A percentile compares a stretch with the other conserved stretches of the same genome.
Conservation (phyloP, 2,888 invertebrate species). For the Micropterix aruncella region DNA sequence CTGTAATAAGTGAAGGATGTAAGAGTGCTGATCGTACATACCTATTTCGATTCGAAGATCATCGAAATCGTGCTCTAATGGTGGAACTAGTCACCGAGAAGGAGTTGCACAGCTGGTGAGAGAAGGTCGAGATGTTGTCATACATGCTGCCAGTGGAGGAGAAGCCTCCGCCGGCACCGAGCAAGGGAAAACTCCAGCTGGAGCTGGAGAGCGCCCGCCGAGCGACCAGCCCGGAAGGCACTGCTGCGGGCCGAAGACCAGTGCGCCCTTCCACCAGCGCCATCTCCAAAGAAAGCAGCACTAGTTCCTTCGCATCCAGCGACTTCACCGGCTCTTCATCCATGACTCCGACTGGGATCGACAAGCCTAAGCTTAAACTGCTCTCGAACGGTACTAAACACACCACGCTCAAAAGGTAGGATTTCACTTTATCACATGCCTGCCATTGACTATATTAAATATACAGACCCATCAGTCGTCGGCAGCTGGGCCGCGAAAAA, state of each 20-base stretch:
- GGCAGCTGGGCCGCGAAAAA: too few species aligned
- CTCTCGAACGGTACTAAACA: slow-evolving; percentile 57
- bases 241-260: slow-evolving; percentile 18
- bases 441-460: too few species aligned
- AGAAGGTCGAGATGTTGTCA: slow-evolving; percentile 65
- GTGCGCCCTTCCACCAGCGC: slow-evolving; percentile 16
- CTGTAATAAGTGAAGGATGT: too few species aligned
- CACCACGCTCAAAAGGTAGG: slow-evolving; percentile 57
- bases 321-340: slow-evolving; percentile 49
- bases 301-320: slow-evolving; percentile 51
- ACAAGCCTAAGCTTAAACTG: slow-evolving; percentile 52
- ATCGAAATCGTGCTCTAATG: too few species aligned
- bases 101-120: too few species aligned
- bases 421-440: too few species aligned
- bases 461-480: too few species aligned
- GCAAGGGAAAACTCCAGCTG: slow-evolving; percentile 36
- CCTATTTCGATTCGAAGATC: too few species aligned
- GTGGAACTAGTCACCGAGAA: too few species aligned
- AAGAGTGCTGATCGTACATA: too few species aligned
- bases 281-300: slow-evolving; percentile 52
- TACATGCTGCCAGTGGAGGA: slow-evolving; percentile 70
- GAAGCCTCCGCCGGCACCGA: slow-evolving; percentile 50
- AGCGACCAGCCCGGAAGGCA: slow-evolving; percentile 26
- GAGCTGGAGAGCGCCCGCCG: slow-evolving; percentile 20
- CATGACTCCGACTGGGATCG: slow-evolving; percentile 46